These are phyloP conservation scores for Hyalella azteca DNA, from an alignment of 2,888 invertebrate genomes.

Conservation along the genomic window DNA sequence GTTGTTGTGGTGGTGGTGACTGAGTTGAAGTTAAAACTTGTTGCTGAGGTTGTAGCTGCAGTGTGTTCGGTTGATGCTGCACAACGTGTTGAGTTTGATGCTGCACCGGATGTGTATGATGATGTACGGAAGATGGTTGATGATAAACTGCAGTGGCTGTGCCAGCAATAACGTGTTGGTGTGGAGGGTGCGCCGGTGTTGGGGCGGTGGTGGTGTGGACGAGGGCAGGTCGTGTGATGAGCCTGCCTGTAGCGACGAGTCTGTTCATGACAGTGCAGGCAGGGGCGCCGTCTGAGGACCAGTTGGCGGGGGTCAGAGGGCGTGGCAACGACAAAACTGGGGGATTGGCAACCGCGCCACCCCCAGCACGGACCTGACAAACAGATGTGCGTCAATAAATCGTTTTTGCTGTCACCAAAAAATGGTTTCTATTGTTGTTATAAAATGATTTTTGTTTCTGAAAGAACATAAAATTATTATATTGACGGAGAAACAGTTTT, in stretches of 20 bases:
- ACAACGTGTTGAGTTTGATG: too few species aligned
- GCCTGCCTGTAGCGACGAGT: background rate
- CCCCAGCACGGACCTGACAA: too few species aligned
- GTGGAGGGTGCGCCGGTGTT: background rate
- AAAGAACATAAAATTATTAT: too few species aligned
- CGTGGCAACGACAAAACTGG: background rate
- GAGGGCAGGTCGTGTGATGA: conserved; percentile 14
- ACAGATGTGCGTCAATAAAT: too few species aligned
- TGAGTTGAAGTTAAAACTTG: background rate
- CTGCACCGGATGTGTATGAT: too few species aligned
- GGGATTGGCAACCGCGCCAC: too few species aligned
- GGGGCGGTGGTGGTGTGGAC: background rate
- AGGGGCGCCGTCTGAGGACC: background rate
- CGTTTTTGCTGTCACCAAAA: too few species aligned
- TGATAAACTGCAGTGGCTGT: background rate
- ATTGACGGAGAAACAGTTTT: too few species aligned
- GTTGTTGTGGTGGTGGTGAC: conserved; percentile 16
- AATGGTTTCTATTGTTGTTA: too few species aligned
- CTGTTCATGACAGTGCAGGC: conserved; percentile 2
- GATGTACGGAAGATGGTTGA: background rate
- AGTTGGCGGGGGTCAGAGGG: background rate
- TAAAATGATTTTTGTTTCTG: too few species aligned
- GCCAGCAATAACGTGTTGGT: background rate
- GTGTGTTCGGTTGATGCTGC: background rate
- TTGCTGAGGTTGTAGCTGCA: background rate